These are phyloP conservation scores for Boulengeromyrus knoepffleri DNA, from an alignment of 2,113 vertebrate genomes.

Conservation along the genomic window DNA sequence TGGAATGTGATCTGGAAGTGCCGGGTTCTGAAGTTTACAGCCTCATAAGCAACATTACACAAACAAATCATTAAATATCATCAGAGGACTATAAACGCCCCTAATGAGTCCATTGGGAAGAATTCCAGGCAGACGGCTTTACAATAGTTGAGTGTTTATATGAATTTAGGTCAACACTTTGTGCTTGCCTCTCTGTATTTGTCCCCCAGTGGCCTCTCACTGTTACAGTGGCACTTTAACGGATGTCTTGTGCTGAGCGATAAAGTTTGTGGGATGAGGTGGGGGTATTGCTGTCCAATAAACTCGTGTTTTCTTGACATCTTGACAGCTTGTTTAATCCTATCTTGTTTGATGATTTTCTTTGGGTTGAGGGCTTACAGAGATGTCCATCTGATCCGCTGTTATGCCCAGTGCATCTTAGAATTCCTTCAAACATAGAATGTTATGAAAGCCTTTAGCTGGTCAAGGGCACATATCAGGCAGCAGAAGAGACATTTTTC, in stretches of 20 bases:
- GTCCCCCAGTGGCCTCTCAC: constrained; percentile 16
- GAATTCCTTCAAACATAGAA: not conserved
- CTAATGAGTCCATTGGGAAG: constrained; percentile 54
- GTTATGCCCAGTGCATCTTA: not conserved
- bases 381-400: not conserved
- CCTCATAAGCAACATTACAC: constrained; percentile 45
- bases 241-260: not conserved
- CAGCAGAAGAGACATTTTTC: not conserved
- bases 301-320: constrained; percentile 2
- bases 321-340: not conserved
- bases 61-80: constrained; percentile 62
- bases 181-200: constrained; percentile 22
- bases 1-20: constrained; percentile 18
- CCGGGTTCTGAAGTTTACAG: constrained; percentile 41
- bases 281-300: not conserved
- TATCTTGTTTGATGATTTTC: not conserved
- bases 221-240: constrained; percentile 1
- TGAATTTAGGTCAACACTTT: constrained; percentile 58
- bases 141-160: constrained; percentile 53
- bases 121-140: constrained; percentile 39
- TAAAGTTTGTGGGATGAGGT: not conserved
- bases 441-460: not conserved
- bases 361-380: not conserved
- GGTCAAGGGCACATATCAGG: not conserved
- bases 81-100: constrained; percentile 46